Conservation (phyloP, 2,113 vertebrate genomes). For the Bubo scandiacus region DNA sequence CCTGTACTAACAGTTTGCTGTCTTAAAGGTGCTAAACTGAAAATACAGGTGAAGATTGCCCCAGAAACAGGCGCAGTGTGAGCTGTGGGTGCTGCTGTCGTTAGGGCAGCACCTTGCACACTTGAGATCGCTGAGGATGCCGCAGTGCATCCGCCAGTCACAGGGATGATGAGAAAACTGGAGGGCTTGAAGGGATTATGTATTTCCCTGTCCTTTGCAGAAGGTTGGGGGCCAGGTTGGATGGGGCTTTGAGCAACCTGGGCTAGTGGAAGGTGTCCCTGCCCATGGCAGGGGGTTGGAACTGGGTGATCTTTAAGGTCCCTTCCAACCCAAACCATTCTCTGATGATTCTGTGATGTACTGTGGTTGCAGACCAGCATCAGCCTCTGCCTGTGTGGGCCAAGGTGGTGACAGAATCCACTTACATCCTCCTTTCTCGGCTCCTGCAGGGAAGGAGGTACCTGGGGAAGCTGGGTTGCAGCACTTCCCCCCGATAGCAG, state of each 20-base stretch:
- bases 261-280: too few species aligned
- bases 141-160: neutral
- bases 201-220: neutral
- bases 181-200: rapidly evolving
- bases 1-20: neutral
- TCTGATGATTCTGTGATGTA: neutral
- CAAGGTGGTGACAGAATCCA: neutral
- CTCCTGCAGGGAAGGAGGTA: neutral
- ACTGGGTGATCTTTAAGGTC: too few species aligned
- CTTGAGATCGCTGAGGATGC: neutral
- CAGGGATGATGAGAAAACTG: neutral
- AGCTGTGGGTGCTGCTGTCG: neutral
- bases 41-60: neutral
- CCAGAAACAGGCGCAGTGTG: neutral
- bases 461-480: neutral
- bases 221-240: too few species aligned
- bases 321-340: too few species aligned
- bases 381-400: neutral
- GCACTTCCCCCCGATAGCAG: neutral
- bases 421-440: neutral
- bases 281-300: too few species aligned
- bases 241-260: too few species aligned
- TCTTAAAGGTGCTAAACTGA: neutral
- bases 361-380: neutral
- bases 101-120: neutral